phyloP scores from a whole-genome alignment of 1,140 invertebrate genomes.

The Zaprionus capensis region DNA sequence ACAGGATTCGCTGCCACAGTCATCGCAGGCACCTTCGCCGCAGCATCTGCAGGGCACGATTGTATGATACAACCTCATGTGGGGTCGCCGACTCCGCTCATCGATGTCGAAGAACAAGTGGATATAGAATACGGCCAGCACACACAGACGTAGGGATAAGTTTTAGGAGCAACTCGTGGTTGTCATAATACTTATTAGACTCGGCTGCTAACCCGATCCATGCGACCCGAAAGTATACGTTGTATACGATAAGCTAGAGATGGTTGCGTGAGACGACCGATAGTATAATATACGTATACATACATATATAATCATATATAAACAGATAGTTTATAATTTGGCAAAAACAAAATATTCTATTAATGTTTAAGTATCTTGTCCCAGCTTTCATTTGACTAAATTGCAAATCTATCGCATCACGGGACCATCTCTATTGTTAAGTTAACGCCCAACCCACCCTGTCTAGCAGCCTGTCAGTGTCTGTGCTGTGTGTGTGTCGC shows the following conservation, averaged over 20 bases:
- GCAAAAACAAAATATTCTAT: too few species aligned
- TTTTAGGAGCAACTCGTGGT: constrained; percentile 41
- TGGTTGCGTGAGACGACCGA: constrained; percentile 19
- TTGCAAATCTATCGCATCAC: constrained; percentile 14
- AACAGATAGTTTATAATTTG: too few species aligned
- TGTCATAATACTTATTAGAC: constrained; percentile 4
- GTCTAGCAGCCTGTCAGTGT: constrained; percentile 48
- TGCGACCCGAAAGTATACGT: constrained; percentile 3
- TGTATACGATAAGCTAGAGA: constrained; percentile 11
- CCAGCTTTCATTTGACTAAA: neutral
- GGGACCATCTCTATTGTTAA: constrained; percentile 20
- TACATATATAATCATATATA: too few species aligned
- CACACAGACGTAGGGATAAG: constrained; percentile 77
- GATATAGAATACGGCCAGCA: constrained; percentile 82
- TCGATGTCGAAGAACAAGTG: constrained; percentile 84
- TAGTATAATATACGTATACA: neutral
- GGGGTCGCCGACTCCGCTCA: constrained; percentile 89
- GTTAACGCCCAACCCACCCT: constrained; percentile 45
- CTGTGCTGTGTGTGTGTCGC: constrained; percentile 64
- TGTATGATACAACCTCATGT: constrained; percentile 96
- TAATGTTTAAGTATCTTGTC: neutral
- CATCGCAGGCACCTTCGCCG: constrained; percentile 86
- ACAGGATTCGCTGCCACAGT: constrained; percentile 69
- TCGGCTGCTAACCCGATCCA: constrained; percentile 35
- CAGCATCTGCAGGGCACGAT: constrained; percentile 94